A percentile compares a stretch with the other conserved stretches of the same genome.
These are phyloP conservation scores for Eulithis testata DNA, from an alignment of 2,888 invertebrate genomes.

Conservation along the genomic window DNA sequence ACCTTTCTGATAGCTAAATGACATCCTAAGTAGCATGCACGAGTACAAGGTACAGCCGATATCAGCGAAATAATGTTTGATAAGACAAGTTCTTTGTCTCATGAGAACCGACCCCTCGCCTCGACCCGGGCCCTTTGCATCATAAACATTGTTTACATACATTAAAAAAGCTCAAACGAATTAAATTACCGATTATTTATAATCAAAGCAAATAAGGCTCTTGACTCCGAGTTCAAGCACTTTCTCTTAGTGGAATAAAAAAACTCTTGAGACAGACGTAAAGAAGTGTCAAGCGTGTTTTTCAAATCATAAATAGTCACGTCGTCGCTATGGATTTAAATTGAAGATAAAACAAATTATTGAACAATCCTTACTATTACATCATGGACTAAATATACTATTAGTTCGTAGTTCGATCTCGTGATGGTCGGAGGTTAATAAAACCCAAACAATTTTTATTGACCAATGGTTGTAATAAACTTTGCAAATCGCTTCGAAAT, in stretches of 20 bases:
- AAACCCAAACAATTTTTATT: too few species aligned
- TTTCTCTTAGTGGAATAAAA: constrained; percentile 17
- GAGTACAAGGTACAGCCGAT: constrained; percentile 43
- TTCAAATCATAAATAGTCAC: constrained; percentile 13
- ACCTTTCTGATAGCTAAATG: constrained; percentile 41
- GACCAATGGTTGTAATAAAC: too few species aligned
- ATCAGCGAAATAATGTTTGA: constrained; percentile 36
- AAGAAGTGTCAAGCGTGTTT: not conserved
- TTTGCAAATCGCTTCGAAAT: too few species aligned
- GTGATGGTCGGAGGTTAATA: too few species aligned
- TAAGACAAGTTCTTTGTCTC: constrained; percentile 39
- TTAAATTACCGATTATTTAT: constrained; percentile 15
- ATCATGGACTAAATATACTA: too few species aligned
- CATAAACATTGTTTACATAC: constrained; percentile 25
- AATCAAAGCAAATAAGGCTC: constrained; percentile 19
- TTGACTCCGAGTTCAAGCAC: constrained; percentile 13
- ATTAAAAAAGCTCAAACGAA: constrained; percentile 18
- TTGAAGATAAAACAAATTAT: constrained; percentile 2
- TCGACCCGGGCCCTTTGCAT: constrained; percentile 33
- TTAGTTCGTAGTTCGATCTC: too few species aligned
- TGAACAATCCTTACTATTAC: too few species aligned
- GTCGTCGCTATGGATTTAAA: constrained; percentile 4
- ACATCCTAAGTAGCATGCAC: constrained; percentile 37
- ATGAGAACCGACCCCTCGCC: constrained; percentile 33
- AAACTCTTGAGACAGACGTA: constrained; percentile 1